phyloP scores from a whole-genome alignment of 64 coral and sea anemone genomes.

The Acropora tenuis region DNA sequence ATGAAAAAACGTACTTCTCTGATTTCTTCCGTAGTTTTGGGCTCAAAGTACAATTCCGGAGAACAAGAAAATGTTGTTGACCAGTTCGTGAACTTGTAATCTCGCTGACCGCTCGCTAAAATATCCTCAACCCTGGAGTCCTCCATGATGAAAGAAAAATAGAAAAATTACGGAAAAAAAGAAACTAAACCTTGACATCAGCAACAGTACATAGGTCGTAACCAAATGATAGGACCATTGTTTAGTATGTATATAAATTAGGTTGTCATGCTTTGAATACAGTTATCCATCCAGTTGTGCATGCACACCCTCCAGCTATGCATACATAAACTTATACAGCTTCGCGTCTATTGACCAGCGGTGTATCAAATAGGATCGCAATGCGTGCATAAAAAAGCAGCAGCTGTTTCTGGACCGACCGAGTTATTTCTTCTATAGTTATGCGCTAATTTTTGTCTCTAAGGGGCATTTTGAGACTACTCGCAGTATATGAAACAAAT shows the following conservation, averaged over 20 bases:
- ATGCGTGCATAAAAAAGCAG: background rate
- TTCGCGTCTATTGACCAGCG: background rate
- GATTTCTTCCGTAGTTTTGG: constrained; percentile 81
- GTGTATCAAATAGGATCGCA: background rate
- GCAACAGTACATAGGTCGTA: no score
- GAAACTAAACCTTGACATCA: background rate
- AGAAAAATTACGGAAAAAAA: background rate
- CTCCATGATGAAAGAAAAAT: background rate
- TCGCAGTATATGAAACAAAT: no score
- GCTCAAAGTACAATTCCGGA: constrained; percentile 90
- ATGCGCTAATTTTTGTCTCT: no score
- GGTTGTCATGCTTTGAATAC: no score
- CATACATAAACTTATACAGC: no score
- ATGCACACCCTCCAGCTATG: no score
- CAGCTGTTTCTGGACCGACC: no score
- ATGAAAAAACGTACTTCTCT: constrained; percentile 52
- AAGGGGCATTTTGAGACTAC: no score
- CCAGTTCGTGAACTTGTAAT: constrained; percentile 80
- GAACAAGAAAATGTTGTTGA: constrained; percentile 80
- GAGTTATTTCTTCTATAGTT: no score
- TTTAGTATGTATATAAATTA: no score
- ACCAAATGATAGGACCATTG: no score
- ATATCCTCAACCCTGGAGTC: background rate
- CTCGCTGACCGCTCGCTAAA: constrained; percentile 57
- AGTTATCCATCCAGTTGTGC: no score